Evolutionary conservation across 2,797 vertebrate species (phyloP), one percentile per base, ranked within the genome.

Genomic region (Trichosurus vulpecula): DNA sequence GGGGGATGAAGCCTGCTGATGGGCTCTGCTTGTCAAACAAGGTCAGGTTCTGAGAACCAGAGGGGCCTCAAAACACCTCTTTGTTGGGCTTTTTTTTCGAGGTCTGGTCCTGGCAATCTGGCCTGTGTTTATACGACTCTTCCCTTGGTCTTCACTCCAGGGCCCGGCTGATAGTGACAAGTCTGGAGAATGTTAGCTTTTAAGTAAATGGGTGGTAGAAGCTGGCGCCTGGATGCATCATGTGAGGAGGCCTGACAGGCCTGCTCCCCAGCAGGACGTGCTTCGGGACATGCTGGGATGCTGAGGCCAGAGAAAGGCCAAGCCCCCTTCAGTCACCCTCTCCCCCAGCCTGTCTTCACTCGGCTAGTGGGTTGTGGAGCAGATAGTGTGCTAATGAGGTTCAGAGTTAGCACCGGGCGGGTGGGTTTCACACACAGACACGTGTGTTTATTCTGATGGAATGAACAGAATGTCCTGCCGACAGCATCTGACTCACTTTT

Each of bases 381-480:
- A 94, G 0, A 27, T 95, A 92, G 95, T 87, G 74, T 94, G 92
- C 94, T 93, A 66, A 97, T 94, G 96, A 54, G 91, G 94, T 97
- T 97, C 97, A 91, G 96, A 95, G 95, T 95, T 97, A 95, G 96
- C 97, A 97, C 94, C 96, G 97, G 94, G 97, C 58, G 92, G 95
- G 4, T 16, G 97, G 96, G 92, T 54, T 52, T 53, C 91, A 96
- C 97, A 98, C 98, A 97, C 97, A 98, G 98, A 97, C 94, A 95
- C 92, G 97, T 61, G 0, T 97, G 97, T 97, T 98, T 98, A 94
- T 98, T 96, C 0, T 95, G 96, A 93, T 54, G 96, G 96, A 97
- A 98, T 96, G 98, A 98, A 98, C 98, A 97, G 98, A 98, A 98
- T 98, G 98, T 98, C 97, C 98, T 92, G 47, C 97, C 25, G 35